Conservation (phyloP, 2,113 vertebrate species). For the Plectropomus leopardus region DNA sequence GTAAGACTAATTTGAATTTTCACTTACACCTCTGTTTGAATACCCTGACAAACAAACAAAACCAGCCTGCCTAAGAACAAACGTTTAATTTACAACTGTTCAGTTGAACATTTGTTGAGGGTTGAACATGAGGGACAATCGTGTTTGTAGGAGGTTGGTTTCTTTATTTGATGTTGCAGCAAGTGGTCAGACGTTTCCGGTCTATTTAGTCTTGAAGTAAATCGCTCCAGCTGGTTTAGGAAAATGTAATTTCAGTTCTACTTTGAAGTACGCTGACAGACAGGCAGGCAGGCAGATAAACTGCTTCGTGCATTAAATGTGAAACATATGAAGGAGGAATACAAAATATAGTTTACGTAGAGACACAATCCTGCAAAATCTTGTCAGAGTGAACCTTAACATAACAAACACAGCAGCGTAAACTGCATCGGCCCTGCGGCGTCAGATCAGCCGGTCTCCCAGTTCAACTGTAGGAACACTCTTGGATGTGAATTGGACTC, state of each 20-base stretch:
- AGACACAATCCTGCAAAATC: neutral
- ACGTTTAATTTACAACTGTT: neutral
- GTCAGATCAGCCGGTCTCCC: neutral
- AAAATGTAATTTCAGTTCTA: constrained; percentile 24
- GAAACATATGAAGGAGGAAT: neutral
- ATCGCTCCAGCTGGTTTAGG: neutral
- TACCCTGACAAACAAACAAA: neutral
- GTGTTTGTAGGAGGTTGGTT: too few relatives aligned
- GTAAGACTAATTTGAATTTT: constrained; percentile 29
- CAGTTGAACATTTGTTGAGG: neutral
- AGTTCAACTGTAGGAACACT: constrained; percentile 1
- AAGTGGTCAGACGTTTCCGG: neutral
- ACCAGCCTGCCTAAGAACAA: neutral
- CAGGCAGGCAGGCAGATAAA: neutral
- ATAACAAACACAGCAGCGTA: neutral
- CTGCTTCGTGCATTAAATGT: neutral
- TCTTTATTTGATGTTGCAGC: neutral
- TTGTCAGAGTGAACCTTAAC: neutral
- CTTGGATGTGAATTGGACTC: neutral
- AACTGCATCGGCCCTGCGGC: neutral
- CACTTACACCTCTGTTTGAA: neutral
- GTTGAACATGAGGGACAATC: neutral
- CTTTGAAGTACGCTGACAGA: neutral
- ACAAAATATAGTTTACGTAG: neutral
- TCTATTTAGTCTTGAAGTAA: constrained; percentile 12